phyloP scores from a whole-genome alignment of 2,888 invertebrate species.

The Spicauda simplicius region DNA sequence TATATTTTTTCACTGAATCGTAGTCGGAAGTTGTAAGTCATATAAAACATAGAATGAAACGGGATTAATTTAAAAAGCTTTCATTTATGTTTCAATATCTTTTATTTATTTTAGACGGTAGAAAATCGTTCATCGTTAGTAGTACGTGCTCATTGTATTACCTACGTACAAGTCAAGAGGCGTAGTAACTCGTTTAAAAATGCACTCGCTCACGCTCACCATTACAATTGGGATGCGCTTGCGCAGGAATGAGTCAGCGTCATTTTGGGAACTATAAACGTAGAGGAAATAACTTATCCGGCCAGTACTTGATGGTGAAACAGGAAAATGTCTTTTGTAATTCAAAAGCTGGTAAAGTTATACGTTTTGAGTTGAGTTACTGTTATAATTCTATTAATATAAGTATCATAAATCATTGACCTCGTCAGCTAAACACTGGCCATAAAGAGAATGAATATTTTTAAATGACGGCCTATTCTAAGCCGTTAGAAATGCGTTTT shows the following conservation, averaged over 20 bases:
- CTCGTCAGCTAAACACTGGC: not conserved
- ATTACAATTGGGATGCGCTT: conserved; percentile 34
- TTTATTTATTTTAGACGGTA: not conserved
- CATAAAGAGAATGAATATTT: not conserved
- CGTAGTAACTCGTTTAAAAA: conserved; percentile 28
- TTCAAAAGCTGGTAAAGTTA: too few relatives aligned
- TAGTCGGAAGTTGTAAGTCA: too few relatives aligned
- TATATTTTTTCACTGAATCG: too few relatives aligned
- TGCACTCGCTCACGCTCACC: conserved; percentile 24
- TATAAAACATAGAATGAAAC: too few relatives aligned
- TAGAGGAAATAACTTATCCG: not conserved
- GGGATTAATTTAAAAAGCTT: too few relatives aligned
- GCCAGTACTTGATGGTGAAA: not conserved
- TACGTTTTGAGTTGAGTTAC: not conserved
- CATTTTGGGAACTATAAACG: conserved; percentile 20
- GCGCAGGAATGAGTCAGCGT: conserved; percentile 32
- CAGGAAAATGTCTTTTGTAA: not conserved
- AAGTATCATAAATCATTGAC: not conserved
- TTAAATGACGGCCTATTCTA: conserved; percentile 1
- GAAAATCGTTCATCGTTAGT: conserved; percentile 1
- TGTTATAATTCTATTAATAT: not conserved
- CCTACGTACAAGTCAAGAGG: conserved; percentile 7
- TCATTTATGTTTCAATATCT: too few relatives aligned
- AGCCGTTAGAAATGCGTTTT: conserved; percentile 17
- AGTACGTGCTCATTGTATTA: not conserved